Base-by-base conservation (phyloP, 2,113 vertebrate genomes). In the Coreoperca whiteheadi region DNA sequence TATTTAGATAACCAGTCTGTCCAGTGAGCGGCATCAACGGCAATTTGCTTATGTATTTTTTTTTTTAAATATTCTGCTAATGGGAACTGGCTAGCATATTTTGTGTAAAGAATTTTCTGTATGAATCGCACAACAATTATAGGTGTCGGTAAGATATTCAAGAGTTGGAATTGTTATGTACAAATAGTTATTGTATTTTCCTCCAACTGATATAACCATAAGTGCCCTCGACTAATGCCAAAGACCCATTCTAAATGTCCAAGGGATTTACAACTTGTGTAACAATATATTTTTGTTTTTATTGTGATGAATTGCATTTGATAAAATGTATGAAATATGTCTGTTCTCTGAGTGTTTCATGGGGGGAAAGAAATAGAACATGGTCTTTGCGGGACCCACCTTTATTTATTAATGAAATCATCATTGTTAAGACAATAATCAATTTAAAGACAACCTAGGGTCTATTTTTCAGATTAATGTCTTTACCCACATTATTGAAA, bases 171-270 rank as follows among this genome's bases (percentile, higher is more conserved):
- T 60, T 67, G n/a, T 59, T 60, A 53, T 30, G 37, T 61, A 74
- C 28, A 48, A 51, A 57, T 43, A 81, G 30, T 73, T 66, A n/a
- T 71, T 82, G 23, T 64, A 56, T 73, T 51, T 69, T 68, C 25
- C 39, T 80, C 32, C 30, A 51, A 56, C 41, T 60, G 70, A 67
- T 65, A 11, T 63, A 60, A 85, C 59, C n/a, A 4, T 32, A 81
- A 83, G 83, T 87, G 81, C 68, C 53, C 28, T 76, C 1, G 77
- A 75, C 68, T 80, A 89, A 83, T 85, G 73, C 85, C 90, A 91
- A 91, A 90, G 75, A 54, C 54, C 18, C 14, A 46, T 57, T 63
- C 25, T 68, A 80, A 59, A 46, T 41, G 51, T 83, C 60, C 4
- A 82, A 73, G n/a, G 18, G 37, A 73, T 68, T 80, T 74, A 53